Evolutionary conservation across 2,797 vertebrate genomes (phyloP).

Genomic region (Pseudotriccus pelzelni): DNA sequence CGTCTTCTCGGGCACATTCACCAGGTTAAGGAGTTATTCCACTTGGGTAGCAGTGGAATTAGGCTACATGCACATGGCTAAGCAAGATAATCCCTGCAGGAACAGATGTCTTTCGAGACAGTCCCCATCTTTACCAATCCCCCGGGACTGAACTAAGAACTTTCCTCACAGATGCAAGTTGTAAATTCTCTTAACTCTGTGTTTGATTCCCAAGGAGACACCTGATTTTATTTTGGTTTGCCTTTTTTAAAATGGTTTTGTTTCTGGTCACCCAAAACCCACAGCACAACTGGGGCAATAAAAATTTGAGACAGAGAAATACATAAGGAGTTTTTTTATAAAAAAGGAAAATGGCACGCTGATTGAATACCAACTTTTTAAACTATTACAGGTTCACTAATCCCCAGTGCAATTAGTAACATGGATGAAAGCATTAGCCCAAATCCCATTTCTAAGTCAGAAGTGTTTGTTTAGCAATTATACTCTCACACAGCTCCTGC

Average conservation of each 20-base stretch:
- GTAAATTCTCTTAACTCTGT: not conserved
- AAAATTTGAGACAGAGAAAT: not conserved
- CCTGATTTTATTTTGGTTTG: not conserved
- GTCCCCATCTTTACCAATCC: not conserved
- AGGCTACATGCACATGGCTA: rapidly evolving
- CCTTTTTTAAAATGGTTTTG: not conserved
- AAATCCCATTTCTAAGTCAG: constrained; percentile 21
- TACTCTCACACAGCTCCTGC: not conserved
- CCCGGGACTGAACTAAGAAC: not conserved
- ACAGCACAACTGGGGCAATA: not conserved
- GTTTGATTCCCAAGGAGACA: not conserved
- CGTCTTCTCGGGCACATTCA: rapidly evolving
- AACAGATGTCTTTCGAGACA: not conserved
- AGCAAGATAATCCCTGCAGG: not conserved
- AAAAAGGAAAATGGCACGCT: not conserved
- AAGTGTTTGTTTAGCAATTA: constrained; percentile 11
- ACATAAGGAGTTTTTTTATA: rapidly evolving
- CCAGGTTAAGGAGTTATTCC: not conserved
- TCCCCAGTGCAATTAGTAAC: not conserved
- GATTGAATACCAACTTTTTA: not conserved
- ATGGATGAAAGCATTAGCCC: not conserved
- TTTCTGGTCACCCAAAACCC: not conserved
- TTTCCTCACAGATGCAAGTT: not conserved
- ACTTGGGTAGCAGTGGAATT: not conserved
- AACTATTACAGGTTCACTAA: not conserved